Evolutionary conservation across 2,797 vertebrate genomes (phyloP), one percentile per base, ranked within the genome.

Genomic region (Staurois parvus): DNA sequence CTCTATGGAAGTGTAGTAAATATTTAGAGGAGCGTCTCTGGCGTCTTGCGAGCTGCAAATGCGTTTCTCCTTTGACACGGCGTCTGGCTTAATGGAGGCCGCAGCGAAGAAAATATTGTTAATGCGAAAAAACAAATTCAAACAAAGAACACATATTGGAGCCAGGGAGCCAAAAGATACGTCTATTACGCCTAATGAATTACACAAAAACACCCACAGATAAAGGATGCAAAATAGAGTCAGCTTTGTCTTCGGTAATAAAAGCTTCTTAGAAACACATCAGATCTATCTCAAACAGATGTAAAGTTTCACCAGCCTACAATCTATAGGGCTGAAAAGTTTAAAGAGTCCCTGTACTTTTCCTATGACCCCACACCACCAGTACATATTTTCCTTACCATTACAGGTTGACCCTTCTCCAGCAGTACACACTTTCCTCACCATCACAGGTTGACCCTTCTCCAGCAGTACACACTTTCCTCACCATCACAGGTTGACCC

Each of bases 1-100:
- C 79, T 40, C 70, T 66, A 11, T 69, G 59, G 84, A 68, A 79
- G 70, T 59, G 45, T 24, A 85, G 70, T 80, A 80, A 85, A 85
- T 80, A 80, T 80, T 79, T 75, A 69, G 70, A 56, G 69, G 56
- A 34, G 59, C 62, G 72, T 85, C 77, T 80, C n/a, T 37, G 72
- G 84, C 42, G n/a, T 68, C 76, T 80, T 24, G 59, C 3, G 11
- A 28, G 69, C 69, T 19, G 40, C 15, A 37, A 74, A 67, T 74
- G 69, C 17, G 24, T 70, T 72, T 64, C 26, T 26, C 42, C 77
- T 52, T 52, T 13, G 4, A 83, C 62, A 83, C 45, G 69, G 73
- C 62, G 7, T 59, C 30, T 40, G 74, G 52, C 68, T 52, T 74
- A 15, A 80, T 26, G 30, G 30, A 56, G 34, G 40, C 45, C 24